phyloP scores from a whole-genome alignment of 2,888 invertebrate species.

The Amphipyra tragopoginis region DNA sequence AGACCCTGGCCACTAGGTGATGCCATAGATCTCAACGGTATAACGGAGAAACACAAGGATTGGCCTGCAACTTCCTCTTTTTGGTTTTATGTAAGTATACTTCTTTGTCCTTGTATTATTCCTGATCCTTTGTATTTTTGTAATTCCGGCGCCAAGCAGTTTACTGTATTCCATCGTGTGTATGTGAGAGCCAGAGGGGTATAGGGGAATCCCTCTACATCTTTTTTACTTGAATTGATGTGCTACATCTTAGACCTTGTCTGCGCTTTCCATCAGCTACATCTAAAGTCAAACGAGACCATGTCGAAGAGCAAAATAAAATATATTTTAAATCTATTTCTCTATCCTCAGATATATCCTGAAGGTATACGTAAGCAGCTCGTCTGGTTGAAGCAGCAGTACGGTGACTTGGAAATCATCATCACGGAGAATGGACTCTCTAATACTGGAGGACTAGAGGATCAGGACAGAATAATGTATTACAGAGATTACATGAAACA shows the following conservation, averaged over 20 bases:
- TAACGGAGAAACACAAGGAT: constrained; percentile 39
- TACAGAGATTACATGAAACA: constrained; percentile 66
- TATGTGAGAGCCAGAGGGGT: no score
- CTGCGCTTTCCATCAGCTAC: no score
- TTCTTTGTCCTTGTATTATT: no score
- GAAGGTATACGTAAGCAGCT: constrained; percentile 80
- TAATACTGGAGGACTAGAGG: constrained; percentile 61
- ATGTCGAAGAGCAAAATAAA: no score
- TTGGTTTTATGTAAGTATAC: constrained; percentile 54
- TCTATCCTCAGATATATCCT: constrained; percentile 54
- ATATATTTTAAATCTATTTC: no score
- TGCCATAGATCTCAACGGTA: constrained; percentile 58
- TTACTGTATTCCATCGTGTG: no score
- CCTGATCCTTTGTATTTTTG: no score
- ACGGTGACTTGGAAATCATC: constrained; percentile 74
- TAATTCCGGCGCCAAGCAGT: no score
- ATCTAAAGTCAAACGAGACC: no score
- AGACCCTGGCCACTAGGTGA: constrained; percentile 62
- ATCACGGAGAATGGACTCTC: constrained; percentile 84
- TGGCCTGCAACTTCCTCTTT: constrained; percentile 53
- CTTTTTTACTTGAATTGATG: no score
- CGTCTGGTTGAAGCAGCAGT: constrained; percentile 70
- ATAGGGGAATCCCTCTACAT: no score
- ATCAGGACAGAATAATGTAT: constrained; percentile 65
- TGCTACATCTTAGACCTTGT: no score